phyloP scores from a whole-genome alignment of 2,888 invertebrate species.

The Habrosyne pyritoides region DNA sequence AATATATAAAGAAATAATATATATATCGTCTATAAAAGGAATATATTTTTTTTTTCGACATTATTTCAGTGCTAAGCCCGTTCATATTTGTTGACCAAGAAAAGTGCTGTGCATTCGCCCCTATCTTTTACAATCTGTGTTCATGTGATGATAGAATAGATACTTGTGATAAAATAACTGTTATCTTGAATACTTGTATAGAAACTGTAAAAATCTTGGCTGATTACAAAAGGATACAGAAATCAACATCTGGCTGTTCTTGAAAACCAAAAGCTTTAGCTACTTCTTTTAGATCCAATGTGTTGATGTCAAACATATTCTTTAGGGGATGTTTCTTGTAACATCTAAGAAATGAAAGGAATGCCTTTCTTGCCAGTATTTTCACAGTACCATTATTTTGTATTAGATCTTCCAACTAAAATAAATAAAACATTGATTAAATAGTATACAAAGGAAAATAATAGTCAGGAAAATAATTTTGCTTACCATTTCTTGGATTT shows the following conservation, averaged over 20 bases:
- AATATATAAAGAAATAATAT: too few species aligned
- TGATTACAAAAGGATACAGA: slow-evolving; percentile 85
- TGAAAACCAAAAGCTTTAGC: slow-evolving; percentile 96
- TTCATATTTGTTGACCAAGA: too few species aligned
- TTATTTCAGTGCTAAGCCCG: too few species aligned
- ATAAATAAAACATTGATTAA: slow-evolving; percentile 29
- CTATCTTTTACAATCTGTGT: neutral
- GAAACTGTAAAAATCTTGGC: neutral
- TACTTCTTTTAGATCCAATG: slow-evolving; percentile 93
- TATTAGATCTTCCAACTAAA: slow-evolving; percentile 95
- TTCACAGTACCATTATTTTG: slow-evolving; percentile 96
- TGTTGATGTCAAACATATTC: slow-evolving; percentile 94
- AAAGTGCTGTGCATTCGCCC: too few species aligned
- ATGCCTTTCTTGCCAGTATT: slow-evolving; percentile 96
- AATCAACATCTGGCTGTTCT: slow-evolving; percentile 96
- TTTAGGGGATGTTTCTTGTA: slow-evolving; percentile 97
- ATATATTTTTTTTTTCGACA: too few species aligned
- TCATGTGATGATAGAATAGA: neutral
- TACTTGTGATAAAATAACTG: neutral
- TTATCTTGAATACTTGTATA: neutral
- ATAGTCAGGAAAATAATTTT: neutral
- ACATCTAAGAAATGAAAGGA: slow-evolving; percentile 95
- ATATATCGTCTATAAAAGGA: too few species aligned
- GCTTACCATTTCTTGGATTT: slow-evolving; percentile 67
- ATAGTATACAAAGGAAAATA: neutral